phyloP scores from a whole-genome alignment of 2,113 vertebrate genomes.

The Hyaena hyaena region DNA sequence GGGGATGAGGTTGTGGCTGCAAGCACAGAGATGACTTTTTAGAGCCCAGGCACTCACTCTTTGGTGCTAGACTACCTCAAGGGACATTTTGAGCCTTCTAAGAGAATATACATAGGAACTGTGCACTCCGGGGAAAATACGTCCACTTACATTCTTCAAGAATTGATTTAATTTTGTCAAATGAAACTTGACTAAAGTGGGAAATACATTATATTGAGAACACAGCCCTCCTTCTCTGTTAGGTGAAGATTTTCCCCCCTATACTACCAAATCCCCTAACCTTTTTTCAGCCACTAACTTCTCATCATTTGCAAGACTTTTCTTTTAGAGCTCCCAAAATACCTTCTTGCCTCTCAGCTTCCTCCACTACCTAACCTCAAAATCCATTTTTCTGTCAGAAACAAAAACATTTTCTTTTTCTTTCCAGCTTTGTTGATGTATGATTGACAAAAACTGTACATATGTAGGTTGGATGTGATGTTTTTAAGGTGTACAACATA shows the following conservation, averaged over 20 bases:
- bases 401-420: neutral
- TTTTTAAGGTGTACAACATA: neutral
- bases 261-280: neutral
- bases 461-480: neutral
- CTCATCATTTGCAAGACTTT: neutral
- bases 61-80: neutral
- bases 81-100: neutral
- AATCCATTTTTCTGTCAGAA: neutral
- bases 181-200: neutral
- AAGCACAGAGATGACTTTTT: neutral
- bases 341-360: neutral
- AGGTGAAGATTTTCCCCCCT: neutral
- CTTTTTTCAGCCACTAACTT: neutral
- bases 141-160: neutral
- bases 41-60: neutral
- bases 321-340: neutral
- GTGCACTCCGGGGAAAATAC: neutral
- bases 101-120: neutral
- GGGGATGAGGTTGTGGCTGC: neutral
- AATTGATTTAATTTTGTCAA: neutral
- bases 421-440: neutral
- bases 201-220: neutral
- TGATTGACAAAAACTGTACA: neutral
- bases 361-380: neutral
- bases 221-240: neutral